These are phyloP conservation scores for Lepidurus packardi DNA, from an alignment of 1,140 invertebrate genomes.

Conservation along the genomic window DNA sequence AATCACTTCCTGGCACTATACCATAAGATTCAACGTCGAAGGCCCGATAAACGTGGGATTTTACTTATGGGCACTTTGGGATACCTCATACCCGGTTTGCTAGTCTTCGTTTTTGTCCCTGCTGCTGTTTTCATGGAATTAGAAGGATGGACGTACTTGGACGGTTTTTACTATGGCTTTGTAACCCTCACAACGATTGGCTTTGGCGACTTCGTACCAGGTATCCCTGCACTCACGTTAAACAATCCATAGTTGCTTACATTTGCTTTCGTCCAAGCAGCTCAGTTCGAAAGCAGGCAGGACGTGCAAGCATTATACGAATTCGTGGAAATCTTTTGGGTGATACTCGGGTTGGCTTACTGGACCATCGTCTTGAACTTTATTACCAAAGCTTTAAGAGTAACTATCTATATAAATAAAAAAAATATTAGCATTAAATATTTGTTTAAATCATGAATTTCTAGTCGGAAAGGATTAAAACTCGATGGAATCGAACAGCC, in stretches of 20 bases:
- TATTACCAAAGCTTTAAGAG: constrained; percentile 42
- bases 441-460: constrained; percentile 16
- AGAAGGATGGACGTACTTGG: constrained; percentile 51
- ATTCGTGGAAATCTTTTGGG: constrained; percentile 44
- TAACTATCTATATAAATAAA: constrained; percentile 19
- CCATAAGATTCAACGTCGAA: constrained; percentile 44
- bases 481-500: constrained; percentile 29
- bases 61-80: constrained; percentile 35
- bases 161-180: constrained; percentile 51
- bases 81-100: constrained; percentile 45
- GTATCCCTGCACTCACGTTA: constrained; percentile 39
- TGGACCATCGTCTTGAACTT: constrained; percentile 46
- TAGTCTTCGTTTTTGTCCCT: constrained; percentile 50
- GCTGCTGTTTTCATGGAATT: constrained; percentile 49
- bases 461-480: constrained; percentile 34
- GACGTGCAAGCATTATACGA: constrained; percentile 41
- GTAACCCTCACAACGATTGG: constrained; percentile 52
- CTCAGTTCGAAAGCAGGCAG: constrained; percentile 19
- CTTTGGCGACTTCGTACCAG: constrained; percentile 51
- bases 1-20: constrained; percentile 43
- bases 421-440: not conserved
- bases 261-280: constrained; percentile 10
- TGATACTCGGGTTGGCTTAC: constrained; percentile 46
- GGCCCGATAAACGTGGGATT: not conserved
- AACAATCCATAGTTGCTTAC: not conserved